Evolutionary conservation across 2,888 invertebrate genomes (phyloP).

Genomic region (Crepidodera aurea): DNA sequence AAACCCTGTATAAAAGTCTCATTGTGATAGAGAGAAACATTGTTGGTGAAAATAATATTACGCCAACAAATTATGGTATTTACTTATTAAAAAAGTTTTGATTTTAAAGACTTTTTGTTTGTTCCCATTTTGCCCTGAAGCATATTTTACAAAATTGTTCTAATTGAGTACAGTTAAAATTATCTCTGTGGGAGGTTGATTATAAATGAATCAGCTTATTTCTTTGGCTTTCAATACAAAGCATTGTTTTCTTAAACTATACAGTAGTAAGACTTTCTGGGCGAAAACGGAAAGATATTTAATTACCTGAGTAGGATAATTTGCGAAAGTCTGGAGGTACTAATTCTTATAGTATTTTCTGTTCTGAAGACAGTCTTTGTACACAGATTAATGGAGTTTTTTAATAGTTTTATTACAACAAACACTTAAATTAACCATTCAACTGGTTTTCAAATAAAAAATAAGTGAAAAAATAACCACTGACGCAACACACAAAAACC

Average conservation of each 20-base stretch:
- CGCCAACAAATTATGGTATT: too few species aligned
- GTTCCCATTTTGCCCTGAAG: too few species aligned
- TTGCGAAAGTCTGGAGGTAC: neutral
- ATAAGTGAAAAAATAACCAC: constrained; percentile 19
- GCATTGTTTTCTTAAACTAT: too few species aligned
- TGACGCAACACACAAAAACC: constrained; percentile 22
- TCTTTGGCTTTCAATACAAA: too few species aligned
- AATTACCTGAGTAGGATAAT: neutral
- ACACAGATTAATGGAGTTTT: neutral
- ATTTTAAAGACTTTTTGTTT: too few species aligned
- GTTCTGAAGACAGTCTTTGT: neutral
- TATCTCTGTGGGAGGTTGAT: neutral
- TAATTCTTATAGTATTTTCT: neutral
- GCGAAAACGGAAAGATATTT: neutral
- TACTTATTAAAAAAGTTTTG: too few species aligned
- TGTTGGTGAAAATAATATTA: too few species aligned
- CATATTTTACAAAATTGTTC: too few species aligned
- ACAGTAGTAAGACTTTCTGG: neutral
- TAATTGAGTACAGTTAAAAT: too few species aligned
- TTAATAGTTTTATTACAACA: constrained; percentile 2
- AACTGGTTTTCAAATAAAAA: constrained; percentile 23
- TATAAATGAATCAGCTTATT: too few species aligned
- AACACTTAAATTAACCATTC: constrained; percentile 4
- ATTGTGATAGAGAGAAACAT: too few species aligned
- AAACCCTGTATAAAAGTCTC: too few species aligned